Conservation (phyloP, 2,888 invertebrate genomes). For the Saturnia japonica region DNA sequence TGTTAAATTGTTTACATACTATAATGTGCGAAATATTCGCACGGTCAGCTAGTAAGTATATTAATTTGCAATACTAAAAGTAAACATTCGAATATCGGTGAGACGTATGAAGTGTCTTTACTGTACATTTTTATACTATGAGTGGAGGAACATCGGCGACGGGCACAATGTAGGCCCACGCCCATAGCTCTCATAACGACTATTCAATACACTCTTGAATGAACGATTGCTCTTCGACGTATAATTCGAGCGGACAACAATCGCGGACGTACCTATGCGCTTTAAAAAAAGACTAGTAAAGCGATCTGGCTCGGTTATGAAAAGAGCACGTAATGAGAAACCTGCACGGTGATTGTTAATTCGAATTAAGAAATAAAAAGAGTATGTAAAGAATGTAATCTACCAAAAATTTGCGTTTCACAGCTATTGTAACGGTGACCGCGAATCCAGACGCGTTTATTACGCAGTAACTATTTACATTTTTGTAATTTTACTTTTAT, state of each 20-base stretch:
- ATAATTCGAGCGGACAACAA: slow-evolving; percentile 72
- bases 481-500: no score
- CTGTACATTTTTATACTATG: slow-evolving; percentile 24
- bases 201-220: slow-evolving; percentile 79
- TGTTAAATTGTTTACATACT: no score
- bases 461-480: no score
- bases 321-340: slow-evolving; percentile 52
- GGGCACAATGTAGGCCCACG: slow-evolving; percentile 70
- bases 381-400: background rate
- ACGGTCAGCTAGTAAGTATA: background rate
- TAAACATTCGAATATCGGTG: background rate
- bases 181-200: slow-evolving; percentile 75
- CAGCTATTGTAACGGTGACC: background rate
- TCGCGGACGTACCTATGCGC: slow-evolving; percentile 57
- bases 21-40: no score
- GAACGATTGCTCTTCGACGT: slow-evolving; percentile 79
- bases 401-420: background rate
- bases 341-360: slow-evolving; percentile 52
- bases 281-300: slow-evolving; percentile 72
- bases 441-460: no score
- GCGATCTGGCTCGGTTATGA: slow-evolving; percentile 62
- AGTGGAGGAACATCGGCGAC: slow-evolving; percentile 37
- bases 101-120: background rate
- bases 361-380: slow-evolving; percentile 20
- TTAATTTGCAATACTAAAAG: background rate